These are phyloP conservation scores for Ormia ochracea DNA, from an alignment of 2,888 invertebrate genomes.

Conservation along the genomic window DNA sequence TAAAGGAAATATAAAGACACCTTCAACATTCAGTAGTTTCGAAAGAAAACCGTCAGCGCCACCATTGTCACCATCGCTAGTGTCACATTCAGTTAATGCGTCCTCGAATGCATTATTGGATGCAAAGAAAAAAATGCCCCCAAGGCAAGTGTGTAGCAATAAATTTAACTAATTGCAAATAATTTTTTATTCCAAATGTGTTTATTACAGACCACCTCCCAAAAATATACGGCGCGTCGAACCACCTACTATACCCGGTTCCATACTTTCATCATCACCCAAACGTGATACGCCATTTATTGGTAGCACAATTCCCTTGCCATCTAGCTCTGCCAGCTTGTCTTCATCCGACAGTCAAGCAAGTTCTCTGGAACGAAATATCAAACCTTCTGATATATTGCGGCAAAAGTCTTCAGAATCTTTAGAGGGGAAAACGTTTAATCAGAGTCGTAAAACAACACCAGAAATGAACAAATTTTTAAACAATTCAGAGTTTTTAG, in stretches of 20 bases:
- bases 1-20: constrained; percentile 55
- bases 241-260: constrained; percentile 77
- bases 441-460: constrained; percentile 74
- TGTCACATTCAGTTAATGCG: constrained; percentile 79
- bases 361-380: constrained; percentile 76
- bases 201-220: constrained; percentile 80
- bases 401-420: constrained; percentile 77
- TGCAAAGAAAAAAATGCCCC: constrained; percentile 82
- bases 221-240: constrained; percentile 82
- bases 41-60: constrained; percentile 72
- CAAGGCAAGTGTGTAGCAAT: constrained; percentile 77
- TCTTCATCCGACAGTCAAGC: constrained; percentile 73
- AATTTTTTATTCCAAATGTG: constrained; percentile 25
- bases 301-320: constrained; percentile 71
- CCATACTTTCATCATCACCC: constrained; percentile 73
- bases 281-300: constrained; percentile 72
- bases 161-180: background rate
- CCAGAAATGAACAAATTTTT: constrained; percentile 74
- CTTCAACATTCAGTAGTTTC: constrained; percentile 73
- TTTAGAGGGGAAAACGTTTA: constrained; percentile 73
- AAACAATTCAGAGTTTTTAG: constrained; percentile 74
- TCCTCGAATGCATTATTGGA: constrained; percentile 76
- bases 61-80: constrained; percentile 77
- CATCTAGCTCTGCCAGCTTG: constrained; percentile 68
- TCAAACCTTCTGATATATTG: constrained; percentile 77